phyloP scores from a whole-genome alignment of 2,797 vertebrate species.

The Gastrophryne carolinensis region DNA sequence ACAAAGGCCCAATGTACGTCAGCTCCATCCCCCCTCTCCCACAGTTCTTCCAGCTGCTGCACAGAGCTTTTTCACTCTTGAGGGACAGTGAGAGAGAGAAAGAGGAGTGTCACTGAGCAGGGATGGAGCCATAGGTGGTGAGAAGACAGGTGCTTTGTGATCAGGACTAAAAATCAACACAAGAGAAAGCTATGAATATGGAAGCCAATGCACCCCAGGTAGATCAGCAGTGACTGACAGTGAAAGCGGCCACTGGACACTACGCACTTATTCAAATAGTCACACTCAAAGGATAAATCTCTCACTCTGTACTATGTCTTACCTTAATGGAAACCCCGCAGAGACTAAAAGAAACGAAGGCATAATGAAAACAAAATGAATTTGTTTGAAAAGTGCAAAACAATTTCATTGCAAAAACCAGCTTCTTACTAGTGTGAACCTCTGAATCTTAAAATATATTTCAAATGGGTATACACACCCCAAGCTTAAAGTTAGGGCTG shows the following conservation, averaged over 20 bases:
- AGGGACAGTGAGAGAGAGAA: neutral
- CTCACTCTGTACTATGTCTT: neutral
- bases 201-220: neutral
- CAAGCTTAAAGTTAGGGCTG: too few species aligned
- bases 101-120: neutral
- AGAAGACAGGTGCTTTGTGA: constrained; percentile 10
- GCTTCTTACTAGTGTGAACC: too few species aligned
- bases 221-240: neutral
- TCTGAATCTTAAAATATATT: too few species aligned
- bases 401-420: too few species aligned
- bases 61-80: too few species aligned
- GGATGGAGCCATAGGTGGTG: neutral
- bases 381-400: neutral
- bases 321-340: constrained; percentile 24
- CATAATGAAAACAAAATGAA: constrained; percentile 16
- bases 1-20: constrained; percentile 40
- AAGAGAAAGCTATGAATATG: neutral
- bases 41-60: constrained; percentile 30
- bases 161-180: neutral
- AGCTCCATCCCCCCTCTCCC: constrained; percentile 26
- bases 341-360: neutral
- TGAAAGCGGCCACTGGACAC: neutral
- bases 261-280: neutral
- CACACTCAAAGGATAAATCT: constrained; percentile 1
- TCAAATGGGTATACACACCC: too few species aligned